Conservation (phyloP, 2,888 invertebrate species). For the Polylopha cassiicola region DNA sequence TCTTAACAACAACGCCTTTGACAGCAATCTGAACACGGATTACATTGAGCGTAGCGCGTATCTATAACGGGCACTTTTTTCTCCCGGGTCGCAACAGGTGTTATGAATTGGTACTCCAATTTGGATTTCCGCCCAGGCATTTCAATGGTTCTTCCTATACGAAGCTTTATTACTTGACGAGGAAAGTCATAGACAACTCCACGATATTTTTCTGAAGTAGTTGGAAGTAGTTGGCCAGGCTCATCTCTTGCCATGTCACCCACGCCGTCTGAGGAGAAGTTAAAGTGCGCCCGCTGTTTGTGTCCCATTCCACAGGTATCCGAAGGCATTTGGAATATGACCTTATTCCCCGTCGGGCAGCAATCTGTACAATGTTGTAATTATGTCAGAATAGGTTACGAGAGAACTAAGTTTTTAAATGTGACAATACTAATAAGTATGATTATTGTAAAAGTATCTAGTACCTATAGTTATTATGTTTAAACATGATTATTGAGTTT, state of each 20-base stretch:
- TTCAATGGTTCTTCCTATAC: constrained; percentile 58
- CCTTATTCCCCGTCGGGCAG: constrained; percentile 70
- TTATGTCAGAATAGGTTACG: constrained; percentile 30
- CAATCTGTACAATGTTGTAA: constrained; percentile 66
- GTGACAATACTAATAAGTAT: neutral
- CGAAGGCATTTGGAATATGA: constrained; percentile 65
- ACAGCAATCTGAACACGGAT: constrained; percentile 40
- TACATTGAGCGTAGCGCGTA: constrained; percentile 58
- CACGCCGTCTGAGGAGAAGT: constrained; percentile 59
- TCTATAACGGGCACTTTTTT: constrained; percentile 51
- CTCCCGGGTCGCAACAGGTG: constrained; percentile 44
- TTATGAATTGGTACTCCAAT: constrained; percentile 66
- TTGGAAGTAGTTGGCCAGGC: constrained; percentile 48
- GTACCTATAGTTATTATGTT: no score
- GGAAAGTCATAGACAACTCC: constrained; percentile 61
- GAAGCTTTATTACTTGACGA: constrained; percentile 60
- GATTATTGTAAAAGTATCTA: no score
- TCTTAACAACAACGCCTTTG: constrained; percentile 26
- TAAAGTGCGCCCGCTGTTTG: constrained; percentile 64
- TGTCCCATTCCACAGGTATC: constrained; percentile 59
- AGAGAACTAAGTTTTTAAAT: neutral
- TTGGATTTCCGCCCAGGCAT: constrained; percentile 62
- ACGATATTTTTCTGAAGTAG: constrained; percentile 46
- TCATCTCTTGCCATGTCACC: constrained; percentile 64
- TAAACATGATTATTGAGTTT: neutral